phyloP scores from a whole-genome alignment of 2,113 vertebrate genomes.

The Saguinus imperator region DNA sequence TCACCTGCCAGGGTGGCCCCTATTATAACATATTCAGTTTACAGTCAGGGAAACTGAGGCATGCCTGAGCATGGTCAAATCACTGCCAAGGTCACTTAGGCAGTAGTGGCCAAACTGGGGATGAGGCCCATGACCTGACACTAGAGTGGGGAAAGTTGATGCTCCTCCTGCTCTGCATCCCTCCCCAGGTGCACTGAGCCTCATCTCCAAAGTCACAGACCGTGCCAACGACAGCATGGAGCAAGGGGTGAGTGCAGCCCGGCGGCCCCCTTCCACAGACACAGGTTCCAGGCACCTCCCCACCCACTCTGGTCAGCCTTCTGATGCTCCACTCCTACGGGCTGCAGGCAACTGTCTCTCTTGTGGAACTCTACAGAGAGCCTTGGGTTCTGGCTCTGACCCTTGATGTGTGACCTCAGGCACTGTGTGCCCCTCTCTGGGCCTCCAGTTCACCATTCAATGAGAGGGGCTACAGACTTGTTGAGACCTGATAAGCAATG shows the following conservation, averaged over 20 bases:
- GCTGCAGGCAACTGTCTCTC: rapidly evolving
- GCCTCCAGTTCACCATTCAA: not conserved
- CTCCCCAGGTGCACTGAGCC: conserved; percentile 90
- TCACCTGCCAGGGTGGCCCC: not conserved
- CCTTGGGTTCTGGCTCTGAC: not conserved
- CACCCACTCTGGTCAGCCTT: not conserved
- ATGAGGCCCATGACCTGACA: not conserved
- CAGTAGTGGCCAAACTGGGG: not conserved
- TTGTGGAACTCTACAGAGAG: not conserved
- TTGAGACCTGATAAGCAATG: not conserved
- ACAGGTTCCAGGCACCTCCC: not conserved
- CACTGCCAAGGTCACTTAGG: not conserved
- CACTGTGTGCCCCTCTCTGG: not conserved
- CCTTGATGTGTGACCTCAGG: not conserved
- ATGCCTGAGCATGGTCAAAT: not conserved
- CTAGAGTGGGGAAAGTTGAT: not conserved
- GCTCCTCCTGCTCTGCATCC: conserved; percentile 46
- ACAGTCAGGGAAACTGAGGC: not conserved
- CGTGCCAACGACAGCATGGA: conserved; percentile 94
- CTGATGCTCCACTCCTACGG: not conserved
- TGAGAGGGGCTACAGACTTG: not conserved
- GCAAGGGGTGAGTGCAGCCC: conserved; percentile 91
- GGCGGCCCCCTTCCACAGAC: not conserved
- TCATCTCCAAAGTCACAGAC: conserved; percentile 93
- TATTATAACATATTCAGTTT: not conserved